Evolutionary conservation across 2,113 vertebrate species (phyloP).

Genomic region (Sterna hirundo): DNA sequence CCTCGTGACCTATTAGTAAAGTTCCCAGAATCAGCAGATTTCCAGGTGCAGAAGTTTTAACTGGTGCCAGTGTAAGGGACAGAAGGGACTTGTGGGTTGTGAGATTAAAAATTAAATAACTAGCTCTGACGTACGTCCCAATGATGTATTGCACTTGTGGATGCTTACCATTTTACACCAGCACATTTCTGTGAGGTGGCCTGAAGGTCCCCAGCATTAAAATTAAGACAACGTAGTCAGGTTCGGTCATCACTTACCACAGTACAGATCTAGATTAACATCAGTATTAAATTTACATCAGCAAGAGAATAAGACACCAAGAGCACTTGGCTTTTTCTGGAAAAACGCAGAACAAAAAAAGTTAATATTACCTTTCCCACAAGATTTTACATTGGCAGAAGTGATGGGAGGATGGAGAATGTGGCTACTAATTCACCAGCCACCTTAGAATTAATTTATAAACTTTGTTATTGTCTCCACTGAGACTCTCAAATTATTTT

Average conservation of each 20-base stretch:
- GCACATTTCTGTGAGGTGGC: not conserved
- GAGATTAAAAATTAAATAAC: not conserved
- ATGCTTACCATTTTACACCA: not conserved
- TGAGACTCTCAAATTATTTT: not conserved
- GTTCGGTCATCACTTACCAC: not conserved
- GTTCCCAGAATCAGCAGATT: conserved; percentile 40
- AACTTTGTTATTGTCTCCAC: not conserved
- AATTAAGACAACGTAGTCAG: not conserved
- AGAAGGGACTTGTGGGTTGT: not conserved
- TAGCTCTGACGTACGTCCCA: not conserved
- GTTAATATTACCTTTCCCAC: not conserved
- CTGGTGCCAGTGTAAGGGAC: not conserved
- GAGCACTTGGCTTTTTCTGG: not conserved
- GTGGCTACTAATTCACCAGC: not conserved
- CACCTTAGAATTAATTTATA: not conserved
- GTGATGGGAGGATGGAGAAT: not conserved
- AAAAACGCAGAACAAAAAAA: not conserved
- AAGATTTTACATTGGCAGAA: not conserved
- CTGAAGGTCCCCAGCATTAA: not conserved
- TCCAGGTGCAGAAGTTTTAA: not conserved
- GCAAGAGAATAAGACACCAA: not conserved
- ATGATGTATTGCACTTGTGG: not conserved
- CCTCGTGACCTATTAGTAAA: not conserved
- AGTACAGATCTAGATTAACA: not conserved
- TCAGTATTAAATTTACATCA: not conserved